These are phyloP conservation scores for Myiothlypis coronata DNA, from an alignment of 2,797 vertebrate genomes.

Conservation along the genomic window DNA sequence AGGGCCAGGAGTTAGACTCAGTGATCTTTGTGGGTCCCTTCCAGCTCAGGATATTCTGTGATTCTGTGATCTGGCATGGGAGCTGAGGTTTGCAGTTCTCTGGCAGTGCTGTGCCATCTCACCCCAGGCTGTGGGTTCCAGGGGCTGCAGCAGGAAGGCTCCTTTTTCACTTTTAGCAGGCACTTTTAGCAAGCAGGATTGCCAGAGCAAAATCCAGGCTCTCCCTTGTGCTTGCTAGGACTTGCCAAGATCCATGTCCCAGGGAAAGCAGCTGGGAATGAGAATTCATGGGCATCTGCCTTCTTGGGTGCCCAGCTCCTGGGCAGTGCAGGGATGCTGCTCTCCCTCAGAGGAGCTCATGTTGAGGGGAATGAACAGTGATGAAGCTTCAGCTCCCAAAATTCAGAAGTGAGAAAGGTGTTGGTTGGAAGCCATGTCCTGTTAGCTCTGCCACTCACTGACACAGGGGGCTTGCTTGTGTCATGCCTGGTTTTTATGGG, in stretches of 20 bases:
- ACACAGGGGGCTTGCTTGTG: neutral
- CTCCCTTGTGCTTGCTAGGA: neutral
- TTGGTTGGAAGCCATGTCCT: neutral
- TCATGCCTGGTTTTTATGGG: neutral
- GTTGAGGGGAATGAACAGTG: neutral
- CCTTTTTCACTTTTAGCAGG: neutral
- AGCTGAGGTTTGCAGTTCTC: neutral
- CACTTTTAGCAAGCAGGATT: neutral
- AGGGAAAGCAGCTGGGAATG: slow-evolving; percentile 42
- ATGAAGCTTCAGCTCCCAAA: neutral
- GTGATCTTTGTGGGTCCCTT: neutral
- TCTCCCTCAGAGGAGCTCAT: neutral
- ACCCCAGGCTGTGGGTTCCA: neutral
- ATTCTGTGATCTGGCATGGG: neutral
- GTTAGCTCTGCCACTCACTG: neutral
- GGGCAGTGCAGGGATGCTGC: neutral
- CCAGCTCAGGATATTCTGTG: neutral
- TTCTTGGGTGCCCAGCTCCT: neutral
- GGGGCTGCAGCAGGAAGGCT: neutral
- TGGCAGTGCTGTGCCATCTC: neutral
- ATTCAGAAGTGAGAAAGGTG: neutral
- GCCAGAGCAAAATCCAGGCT: neutral
- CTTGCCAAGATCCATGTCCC: neutral
- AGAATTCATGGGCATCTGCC: slow-evolving; percentile 24
- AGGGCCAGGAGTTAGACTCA: neutral